Evolutionary conservation across 2,113 vertebrate genomes (phyloP).

Genomic region (Cyanoderma ruficeps): DNA sequence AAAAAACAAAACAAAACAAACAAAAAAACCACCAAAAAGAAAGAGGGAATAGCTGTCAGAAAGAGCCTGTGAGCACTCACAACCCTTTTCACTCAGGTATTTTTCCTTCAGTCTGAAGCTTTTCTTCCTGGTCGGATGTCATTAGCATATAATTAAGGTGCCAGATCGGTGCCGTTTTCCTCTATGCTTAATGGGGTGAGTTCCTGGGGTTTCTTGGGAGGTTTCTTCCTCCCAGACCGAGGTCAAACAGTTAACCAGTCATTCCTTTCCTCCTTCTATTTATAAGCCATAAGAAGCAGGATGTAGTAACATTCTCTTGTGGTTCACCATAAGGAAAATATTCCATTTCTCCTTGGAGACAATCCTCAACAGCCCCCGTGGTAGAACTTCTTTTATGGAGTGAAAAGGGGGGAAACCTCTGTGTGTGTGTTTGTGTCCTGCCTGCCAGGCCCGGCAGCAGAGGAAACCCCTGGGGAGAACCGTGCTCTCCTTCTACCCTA

Average conservation of each 20-base stretch:
- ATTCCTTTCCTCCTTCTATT: constrained; percentile 15
- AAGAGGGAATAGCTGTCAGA: not conserved
- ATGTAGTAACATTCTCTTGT: constrained; percentile 38
- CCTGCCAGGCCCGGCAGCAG: not conserved
- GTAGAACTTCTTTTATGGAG: not conserved
- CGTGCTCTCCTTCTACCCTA: not conserved
- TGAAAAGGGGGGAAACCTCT: not conserved
- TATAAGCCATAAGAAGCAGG: not conserved
- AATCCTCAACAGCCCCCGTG: not conserved
- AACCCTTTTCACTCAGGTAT: not conserved
- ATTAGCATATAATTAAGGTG: constrained; percentile 54
- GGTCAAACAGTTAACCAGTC: constrained; percentile 37
- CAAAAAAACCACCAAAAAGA: too few species aligned
- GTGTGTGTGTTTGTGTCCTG: not conserved
- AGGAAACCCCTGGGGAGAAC: not conserved
- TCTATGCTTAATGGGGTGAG: not conserved
- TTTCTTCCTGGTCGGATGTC: not conserved
- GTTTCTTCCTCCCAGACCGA: not conserved
- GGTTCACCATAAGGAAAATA: constrained; percentile 40
- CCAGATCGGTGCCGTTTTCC: constrained; percentile 15
- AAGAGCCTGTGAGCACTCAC: not conserved
- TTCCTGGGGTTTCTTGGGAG: constrained; percentile 14
- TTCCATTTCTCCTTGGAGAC: constrained; percentile 41
- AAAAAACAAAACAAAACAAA: not conserved
- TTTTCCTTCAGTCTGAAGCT: not conserved